Evolutionary conservation across 2,888 invertebrate species (phyloP).

Genomic region (Xestia ashworthii): DNA sequence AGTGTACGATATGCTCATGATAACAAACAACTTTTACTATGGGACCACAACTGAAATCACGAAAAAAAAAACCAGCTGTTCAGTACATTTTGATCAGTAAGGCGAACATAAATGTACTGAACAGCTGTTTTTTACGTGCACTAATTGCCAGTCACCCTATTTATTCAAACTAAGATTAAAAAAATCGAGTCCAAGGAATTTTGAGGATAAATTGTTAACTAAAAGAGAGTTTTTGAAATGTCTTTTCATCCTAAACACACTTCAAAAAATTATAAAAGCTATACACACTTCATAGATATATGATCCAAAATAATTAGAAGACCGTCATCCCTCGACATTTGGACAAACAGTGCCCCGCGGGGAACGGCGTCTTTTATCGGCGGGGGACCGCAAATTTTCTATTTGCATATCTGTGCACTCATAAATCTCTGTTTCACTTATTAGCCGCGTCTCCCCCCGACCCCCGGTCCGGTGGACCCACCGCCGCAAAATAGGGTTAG

Average conservation of each 20-base stretch:
- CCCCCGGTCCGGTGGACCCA: conserved; percentile 74
- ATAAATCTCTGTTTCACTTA: conserved; percentile 91
- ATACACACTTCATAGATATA: conserved; percentile 67
- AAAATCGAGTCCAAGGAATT: not conserved
- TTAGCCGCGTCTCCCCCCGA: conserved; percentile 81
- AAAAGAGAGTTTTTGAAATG: not conserved
- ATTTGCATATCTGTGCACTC: conserved; percentile 90
- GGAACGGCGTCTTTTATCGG: conserved; percentile 88
- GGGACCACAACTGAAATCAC: too few relatives aligned
- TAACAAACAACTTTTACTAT: too few relatives aligned
- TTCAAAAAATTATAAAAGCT: conserved; percentile 26
- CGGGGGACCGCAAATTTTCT: conserved; percentile 89
- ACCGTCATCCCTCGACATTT: conserved; percentile 85
- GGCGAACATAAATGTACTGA: too few relatives aligned
- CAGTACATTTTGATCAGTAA: too few relatives aligned
- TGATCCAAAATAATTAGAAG: conserved; percentile 85
- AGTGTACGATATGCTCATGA: too few relatives aligned
- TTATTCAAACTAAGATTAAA: not conserved
- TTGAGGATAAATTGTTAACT: not conserved
- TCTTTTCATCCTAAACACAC: not conserved
- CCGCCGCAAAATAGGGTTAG: conserved; percentile 72
- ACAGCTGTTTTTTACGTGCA: too few relatives aligned
- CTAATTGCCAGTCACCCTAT: too few relatives aligned
- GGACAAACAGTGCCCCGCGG: conserved; percentile 85
- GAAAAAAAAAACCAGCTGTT: too few relatives aligned